phyloP scores from a whole-genome alignment of 1,140 invertebrate species.

The Pseudomyrmex concolor region DNA sequence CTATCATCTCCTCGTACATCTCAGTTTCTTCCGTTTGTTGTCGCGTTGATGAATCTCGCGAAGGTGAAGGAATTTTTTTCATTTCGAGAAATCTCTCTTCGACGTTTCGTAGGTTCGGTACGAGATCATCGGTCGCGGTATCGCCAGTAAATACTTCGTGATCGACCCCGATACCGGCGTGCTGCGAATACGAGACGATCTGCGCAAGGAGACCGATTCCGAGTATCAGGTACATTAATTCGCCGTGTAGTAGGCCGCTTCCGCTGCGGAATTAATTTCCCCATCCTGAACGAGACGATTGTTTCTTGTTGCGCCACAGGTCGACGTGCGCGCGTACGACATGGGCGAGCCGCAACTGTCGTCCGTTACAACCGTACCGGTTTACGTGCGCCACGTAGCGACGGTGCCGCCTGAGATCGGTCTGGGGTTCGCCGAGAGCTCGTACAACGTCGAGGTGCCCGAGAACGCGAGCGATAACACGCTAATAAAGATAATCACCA shows the following conservation, averaged over 20 bases:
- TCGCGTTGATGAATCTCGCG: not conserved
- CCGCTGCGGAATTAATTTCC: not conserved
- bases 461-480: slow-evolving; percentile 90
- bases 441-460: slow-evolving; percentile 91
- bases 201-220: slow-evolving; percentile 93
- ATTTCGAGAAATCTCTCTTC: not conserved
- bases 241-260: not conserved
- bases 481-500: slow-evolving; percentile 89
- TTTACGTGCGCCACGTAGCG: slow-evolving; percentile 93
- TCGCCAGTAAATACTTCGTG: slow-evolving; percentile 93
- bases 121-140: slow-evolving; percentile 92
- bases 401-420: slow-evolving; percentile 89
- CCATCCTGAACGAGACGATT: not conserved
- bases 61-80: not conserved
- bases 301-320: slow-evolving; percentile 82
- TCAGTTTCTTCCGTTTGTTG: not conserved
- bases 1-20: not conserved
- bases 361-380: slow-evolving; percentile 91
- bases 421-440: slow-evolving; percentile 92
- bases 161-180: slow-evolving; percentile 93
- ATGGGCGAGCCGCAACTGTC: slow-evolving; percentile 93
- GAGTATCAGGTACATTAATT: slow-evolving; percentile 89
- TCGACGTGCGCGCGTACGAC: slow-evolving; percentile 94
- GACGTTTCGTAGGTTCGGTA: slow-evolving; percentile 87
- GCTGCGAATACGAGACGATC: slow-evolving; percentile 91